Evolutionary conservation across 1,140 invertebrate species (phyloP).

Genomic region (Elymnias hypermnestra): DNA sequence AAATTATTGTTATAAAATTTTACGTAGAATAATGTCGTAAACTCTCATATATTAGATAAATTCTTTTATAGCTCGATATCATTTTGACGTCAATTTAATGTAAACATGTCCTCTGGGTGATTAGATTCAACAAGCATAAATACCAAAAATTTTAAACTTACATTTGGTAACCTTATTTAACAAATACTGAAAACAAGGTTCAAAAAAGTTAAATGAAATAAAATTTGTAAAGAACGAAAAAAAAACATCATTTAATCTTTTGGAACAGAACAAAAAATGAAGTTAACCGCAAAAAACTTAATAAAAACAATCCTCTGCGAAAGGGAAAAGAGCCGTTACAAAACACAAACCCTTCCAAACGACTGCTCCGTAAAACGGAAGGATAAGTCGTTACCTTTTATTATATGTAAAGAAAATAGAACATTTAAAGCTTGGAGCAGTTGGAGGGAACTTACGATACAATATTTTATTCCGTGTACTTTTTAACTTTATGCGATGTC

Average conservation of each 20-base stretch:
- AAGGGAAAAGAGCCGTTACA: constrained; percentile 1
- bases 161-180: too few species aligned
- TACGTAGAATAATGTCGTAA: too few species aligned
- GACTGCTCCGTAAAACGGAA: constrained; percentile 3
- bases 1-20: too few species aligned
- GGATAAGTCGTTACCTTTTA: constrained; percentile 5
- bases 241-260: background rate
- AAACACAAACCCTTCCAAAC: constrained; percentile 5
- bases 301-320: constrained; percentile 1
- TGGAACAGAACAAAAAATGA: background rate
- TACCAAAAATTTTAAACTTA: too few species aligned
- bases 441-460: background rate
- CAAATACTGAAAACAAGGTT: too few species aligned
- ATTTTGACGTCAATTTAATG: too few species aligned
- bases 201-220: constrained; percentile 2
- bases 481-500: background rate
- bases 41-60: too few species aligned
- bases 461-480: background rate
- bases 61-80: too few species aligned
- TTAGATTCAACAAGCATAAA: too few species aligned
- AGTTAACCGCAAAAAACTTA: background rate
- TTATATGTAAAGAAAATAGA: constrained; percentile 7
- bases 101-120: too few species aligned
- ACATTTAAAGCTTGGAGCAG: background rate
- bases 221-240: background rate